Conservation (phyloP, 2,113 vertebrate genomes). For the Gopherus evgoodei region DNA sequence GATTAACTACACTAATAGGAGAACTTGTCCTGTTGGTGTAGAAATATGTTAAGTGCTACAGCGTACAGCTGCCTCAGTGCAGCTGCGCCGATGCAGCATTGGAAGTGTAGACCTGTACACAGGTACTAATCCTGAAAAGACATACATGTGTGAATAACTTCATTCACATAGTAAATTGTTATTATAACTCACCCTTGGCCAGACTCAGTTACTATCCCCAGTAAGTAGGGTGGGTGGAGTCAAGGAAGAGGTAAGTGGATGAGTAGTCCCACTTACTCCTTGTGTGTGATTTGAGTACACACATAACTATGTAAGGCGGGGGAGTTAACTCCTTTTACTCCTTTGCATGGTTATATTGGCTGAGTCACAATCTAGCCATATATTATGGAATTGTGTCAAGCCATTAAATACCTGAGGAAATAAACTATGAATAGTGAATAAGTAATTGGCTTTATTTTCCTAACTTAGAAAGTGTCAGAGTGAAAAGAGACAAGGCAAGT, state of each 20-base stretch:
- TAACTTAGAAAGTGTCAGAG: neutral
- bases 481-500: neutral
- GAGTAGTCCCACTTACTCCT: neutral
- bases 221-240: neutral
- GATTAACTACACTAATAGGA: neutral
- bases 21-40: neutral
- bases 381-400: neutral
- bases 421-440: neutral
- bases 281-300: too few species aligned
- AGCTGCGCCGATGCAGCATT: neutral
- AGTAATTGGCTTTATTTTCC: neutral
- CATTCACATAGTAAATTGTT: neutral
- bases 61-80: neutral
- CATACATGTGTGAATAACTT: neutral
- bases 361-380: neutral
- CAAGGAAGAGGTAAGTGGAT: neutral
- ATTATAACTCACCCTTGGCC: neutral
- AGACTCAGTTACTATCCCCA: neutral
- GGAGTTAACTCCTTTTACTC: neutral
- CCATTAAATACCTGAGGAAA: neutral
- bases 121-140: neutral
- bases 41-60: neutral
- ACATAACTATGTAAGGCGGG: neutral
- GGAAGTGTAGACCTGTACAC: neutral
- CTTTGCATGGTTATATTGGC: neutral